phyloP scores from a whole-genome alignment of 2,113 vertebrate genomes.

The Podilymbus podiceps region DNA sequence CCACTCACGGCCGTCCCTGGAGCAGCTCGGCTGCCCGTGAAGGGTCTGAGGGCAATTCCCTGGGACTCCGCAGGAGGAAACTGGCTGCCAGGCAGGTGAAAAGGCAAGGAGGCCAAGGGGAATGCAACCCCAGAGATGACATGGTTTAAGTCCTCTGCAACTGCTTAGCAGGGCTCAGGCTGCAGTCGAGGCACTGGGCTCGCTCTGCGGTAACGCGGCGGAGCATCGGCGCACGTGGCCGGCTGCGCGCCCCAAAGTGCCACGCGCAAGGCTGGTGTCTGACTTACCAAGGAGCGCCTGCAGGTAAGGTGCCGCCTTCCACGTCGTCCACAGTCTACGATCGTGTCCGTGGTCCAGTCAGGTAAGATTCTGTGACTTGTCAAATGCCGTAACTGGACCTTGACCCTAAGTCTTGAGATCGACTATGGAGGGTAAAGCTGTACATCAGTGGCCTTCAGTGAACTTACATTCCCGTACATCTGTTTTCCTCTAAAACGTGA shows the following conservation, averaged over 20 bases:
- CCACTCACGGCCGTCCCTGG: background rate
- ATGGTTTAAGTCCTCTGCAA: background rate
- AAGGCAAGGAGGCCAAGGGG: background rate
- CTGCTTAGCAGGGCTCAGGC: background rate
- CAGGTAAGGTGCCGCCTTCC: background rate
- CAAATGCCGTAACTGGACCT: background rate
- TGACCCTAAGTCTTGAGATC: background rate
- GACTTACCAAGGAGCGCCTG: background rate
- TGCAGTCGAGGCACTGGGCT: background rate
- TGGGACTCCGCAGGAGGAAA: background rate
- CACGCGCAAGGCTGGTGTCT: background rate
- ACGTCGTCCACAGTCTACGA: rapidly evolving
- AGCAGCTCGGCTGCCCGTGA: rapidly evolving
- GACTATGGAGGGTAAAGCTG: background rate
- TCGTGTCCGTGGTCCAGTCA: no score
- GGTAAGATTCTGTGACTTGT: no score
- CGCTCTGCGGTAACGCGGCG: no score
- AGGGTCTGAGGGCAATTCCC: rapidly evolving
- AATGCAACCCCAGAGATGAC: background rate
- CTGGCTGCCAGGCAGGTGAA: background rate
- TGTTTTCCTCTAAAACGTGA: background rate
- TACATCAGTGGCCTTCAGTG: background rate
- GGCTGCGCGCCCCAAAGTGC: background rate
- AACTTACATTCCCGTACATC: background rate
- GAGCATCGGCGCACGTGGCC: rapidly evolving